Percentiles rank a stretch among this genome's conserved stretches.
These are phyloP conservation scores for Zygogramma bicolorata DNA, from an alignment of 2,888 invertebrate species.

Conservation along the genomic window DNA sequence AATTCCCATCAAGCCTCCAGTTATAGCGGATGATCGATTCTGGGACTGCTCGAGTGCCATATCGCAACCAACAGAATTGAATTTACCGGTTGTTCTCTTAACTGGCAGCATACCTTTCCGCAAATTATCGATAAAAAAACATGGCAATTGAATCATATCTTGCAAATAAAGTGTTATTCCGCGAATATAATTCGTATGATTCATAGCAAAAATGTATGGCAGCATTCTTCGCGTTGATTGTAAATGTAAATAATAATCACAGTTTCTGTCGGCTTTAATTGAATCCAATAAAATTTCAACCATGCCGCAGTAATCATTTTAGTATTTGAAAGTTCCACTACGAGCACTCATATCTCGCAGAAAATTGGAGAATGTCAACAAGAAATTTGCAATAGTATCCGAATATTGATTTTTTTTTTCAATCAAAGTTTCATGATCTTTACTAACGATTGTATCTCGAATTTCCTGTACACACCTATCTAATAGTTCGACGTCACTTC, in stretches of 20 bases:
- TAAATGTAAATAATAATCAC: background rate
- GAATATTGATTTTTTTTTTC: no score
- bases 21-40: slow-evolving; percentile 54
- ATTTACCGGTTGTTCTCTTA: slow-evolving; percentile 39
- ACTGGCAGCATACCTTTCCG: slow-evolving; percentile 48
- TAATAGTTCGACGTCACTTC: no score
- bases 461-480: no score
- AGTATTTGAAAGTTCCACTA: background rate
- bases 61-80: slow-evolving; percentile 51
- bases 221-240: background rate
- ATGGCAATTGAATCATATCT: slow-evolving; percentile 38
- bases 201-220: background rate
- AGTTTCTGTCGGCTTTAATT: background rate
- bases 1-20: slow-evolving; percentile 50
- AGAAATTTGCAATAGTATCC: background rate
- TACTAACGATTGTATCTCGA: no score
- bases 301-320: slow-evolving; percentile 9
- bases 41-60: slow-evolving; percentile 54
- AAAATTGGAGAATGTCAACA: background rate
- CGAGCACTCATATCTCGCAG: background rate
- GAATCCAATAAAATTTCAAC: slow-evolving; percentile 9
- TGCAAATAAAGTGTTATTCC: slow-evolving; percentile 20
- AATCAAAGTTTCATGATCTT: no score
- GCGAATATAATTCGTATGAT: slow-evolving; percentile 1
- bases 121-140: slow-evolving; percentile 41